Evolutionary conservation across 2,888 invertebrate genomes (phyloP).

Genomic region (Syrphus vitripennis): DNA sequence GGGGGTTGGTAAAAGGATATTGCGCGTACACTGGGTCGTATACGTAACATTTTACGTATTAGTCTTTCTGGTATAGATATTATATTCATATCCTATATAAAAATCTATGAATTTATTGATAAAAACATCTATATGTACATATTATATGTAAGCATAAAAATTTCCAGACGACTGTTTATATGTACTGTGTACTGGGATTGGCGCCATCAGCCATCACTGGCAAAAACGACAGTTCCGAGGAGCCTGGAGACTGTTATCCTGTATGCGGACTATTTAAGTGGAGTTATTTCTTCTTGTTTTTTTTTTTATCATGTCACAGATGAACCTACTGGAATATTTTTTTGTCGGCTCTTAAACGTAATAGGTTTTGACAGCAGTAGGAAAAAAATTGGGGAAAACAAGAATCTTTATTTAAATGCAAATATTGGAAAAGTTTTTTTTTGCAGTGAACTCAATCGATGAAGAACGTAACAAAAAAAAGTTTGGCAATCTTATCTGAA

Average conservation of each 20-base stretch:
- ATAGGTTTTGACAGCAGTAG: conserved; percentile 31
- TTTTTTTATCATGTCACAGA: neutral
- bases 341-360: neutral
- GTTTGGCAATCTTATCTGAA: conserved; percentile 1
- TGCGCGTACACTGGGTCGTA: conserved; percentile 40
- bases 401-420: conserved; percentile 13
- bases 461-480: neutral
- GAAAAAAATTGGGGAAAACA: neutral
- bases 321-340: neutral
- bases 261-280: conserved; percentile 36
- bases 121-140: neutral
- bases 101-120: conserved; percentile 19
- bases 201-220: conserved; percentile 48
- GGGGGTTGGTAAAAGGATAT: conserved; percentile 21
- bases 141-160: neutral
- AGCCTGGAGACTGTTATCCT: conserved; percentile 34
- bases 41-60: conserved; percentile 48
- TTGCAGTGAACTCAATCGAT: neutral
- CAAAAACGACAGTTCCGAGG: conserved; percentile 7
- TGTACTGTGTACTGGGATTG: conserved; percentile 10
- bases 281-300: conserved; percentile 9
- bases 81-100: too few relatives aligned
- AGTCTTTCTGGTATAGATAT: neutral
- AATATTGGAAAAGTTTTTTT: neutral
- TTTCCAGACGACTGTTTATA: conserved; percentile 9